Base-by-base conservation (phyloP, 2,888 invertebrate genomes). In the Drosophila paramelanica region DNA sequence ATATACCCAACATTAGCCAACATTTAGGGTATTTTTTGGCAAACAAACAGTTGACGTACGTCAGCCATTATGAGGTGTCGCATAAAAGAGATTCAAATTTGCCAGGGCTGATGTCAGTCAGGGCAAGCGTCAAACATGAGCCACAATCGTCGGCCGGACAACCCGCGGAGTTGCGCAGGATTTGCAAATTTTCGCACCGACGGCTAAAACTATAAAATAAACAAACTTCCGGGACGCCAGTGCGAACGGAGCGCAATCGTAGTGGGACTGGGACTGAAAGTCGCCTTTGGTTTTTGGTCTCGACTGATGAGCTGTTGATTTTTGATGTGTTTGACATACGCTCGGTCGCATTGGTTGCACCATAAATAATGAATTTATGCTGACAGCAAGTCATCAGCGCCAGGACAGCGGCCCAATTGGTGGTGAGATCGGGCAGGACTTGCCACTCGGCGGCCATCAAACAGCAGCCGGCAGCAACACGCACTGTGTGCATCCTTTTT, bases 261-360 rank as follows among this genome's bases (percentile, higher is more conserved):
- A 31, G 31, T 31, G 31, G 31, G 27, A 53, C 38, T 10, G 23
- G 14, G 13, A 31, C 27, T 46, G 59, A 36, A 23, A 56, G 53
- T 64, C 56, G 60, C 60, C 58, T 53, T 47, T 61, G 41, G 60
- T 41, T 41, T 38, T 55, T 23, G 36, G 23, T 53, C 39, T 27
- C 41, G 59, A 69, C 75, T 81, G 83, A 86, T 86, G 80, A 82
- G 80, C 81, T 79, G 81, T 79, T 82, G 79, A 90, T 79, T 81
- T 91, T 92, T 92, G 92, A 92, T 92, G 92, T 90, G 90, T 90
- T 92, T 92, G 92, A 92, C 92, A 92, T 92, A 91, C 92, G 92
- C 89, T 91, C 91, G 84, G 77, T 70, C 85, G 74, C 91, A 92
- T 92, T 92, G 91, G 92, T 91, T 91, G 91, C 91, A 70, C 86